Base-by-base conservation (phyloP, 1,140 invertebrate genomes). In the Brachionus rotundiformis region DNA sequence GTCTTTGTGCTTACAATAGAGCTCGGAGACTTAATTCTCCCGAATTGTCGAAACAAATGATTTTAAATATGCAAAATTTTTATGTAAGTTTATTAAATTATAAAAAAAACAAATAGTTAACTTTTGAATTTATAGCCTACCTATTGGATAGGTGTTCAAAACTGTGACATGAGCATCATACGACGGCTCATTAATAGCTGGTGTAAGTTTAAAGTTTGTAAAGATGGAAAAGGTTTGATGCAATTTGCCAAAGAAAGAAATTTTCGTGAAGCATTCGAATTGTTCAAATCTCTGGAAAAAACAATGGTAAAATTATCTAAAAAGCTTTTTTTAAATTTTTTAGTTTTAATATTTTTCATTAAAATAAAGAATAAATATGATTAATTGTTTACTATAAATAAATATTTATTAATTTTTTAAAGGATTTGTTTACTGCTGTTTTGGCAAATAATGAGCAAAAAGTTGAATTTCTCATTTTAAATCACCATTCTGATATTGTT, bases 1-100 rank as follows among this genome's bases (percentile, higher is more conserved):
- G 76, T 19, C 36, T 79, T 3, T 79, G 76, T 41, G 44, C 76
- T n/a, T 79, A 79, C 25, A 79, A 79, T 79, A 19, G 36, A 10
- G 76, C 76, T 63, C 7, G 59, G 23, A 31, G 76, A 25, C 29
- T 79, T 16, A 16, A 59, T 11, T 47, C 29, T 33, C 29, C 49
- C 13, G 47, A 59, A 10, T 39, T 39, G 25, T 63, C 47, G n/a
- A 79, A 79, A 27, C 39, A 61, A 41, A 79, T 79, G 19, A 79
- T 79, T 27, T 11, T 29, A 11, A 79, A 59, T 25, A 79, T 79
- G 76, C 76, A 79, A 59, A 39, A n/a, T 25, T 79, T 79, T 79
- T 79, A 79, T 29, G 76, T 79, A 79, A 54, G 11, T 59, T 16
- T 25, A 27, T 44, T 16, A 71, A 39, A 16, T 71, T 39, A 6